phyloP scores from a whole-genome alignment of 2,888 invertebrate genomes.

The Amphipoea oculea region DNA sequence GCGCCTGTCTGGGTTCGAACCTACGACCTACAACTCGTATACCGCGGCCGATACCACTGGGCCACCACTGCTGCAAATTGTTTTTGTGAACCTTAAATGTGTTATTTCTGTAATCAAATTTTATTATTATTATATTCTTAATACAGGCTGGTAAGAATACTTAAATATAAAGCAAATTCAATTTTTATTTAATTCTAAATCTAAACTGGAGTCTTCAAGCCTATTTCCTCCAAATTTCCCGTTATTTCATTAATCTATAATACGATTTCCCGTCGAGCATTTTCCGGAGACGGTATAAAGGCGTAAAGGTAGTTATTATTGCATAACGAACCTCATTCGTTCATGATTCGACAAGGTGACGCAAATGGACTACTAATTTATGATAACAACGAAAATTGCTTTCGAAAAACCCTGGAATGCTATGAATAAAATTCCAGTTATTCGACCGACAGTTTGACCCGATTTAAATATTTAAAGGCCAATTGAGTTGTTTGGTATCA shows the following conservation, averaged over 20 bases:
- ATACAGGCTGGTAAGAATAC: neutral
- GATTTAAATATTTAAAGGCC: slow-evolving; percentile 71
- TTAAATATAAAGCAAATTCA: neutral
- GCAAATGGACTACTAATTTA: slow-evolving; percentile 77
- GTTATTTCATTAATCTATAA: slow-evolving; percentile 49
- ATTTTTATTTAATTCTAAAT: neutral
- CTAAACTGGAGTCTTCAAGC: neutral
- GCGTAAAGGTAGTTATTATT: slow-evolving; percentile 61
- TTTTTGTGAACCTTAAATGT: no score
- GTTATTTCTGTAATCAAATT: no score
- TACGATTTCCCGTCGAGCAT: slow-evolving; percentile 44
- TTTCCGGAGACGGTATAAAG: slow-evolving; percentile 54
- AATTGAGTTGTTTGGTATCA: slow-evolving; percentile 39
- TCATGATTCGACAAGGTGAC: slow-evolving; percentile 60
- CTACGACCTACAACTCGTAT: no score
- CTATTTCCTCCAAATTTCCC: slow-evolving; percentile 38
- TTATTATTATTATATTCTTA: neutral
- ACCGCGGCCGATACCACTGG: no score
- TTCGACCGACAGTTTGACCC: slow-evolving; percentile 64
- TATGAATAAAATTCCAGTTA: slow-evolving; percentile 82
- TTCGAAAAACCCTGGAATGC: slow-evolving; percentile 74
- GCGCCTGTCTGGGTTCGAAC: no score
- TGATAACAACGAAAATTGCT: slow-evolving; percentile 78
- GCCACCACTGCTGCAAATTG: no score
- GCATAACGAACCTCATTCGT: slow-evolving; percentile 66